Percentiles rank a stretch among this genome's conserved stretches.
phyloP scores from a whole-genome alignment of 2,888 invertebrate species.

The Diabrotica balteata region DNA sequence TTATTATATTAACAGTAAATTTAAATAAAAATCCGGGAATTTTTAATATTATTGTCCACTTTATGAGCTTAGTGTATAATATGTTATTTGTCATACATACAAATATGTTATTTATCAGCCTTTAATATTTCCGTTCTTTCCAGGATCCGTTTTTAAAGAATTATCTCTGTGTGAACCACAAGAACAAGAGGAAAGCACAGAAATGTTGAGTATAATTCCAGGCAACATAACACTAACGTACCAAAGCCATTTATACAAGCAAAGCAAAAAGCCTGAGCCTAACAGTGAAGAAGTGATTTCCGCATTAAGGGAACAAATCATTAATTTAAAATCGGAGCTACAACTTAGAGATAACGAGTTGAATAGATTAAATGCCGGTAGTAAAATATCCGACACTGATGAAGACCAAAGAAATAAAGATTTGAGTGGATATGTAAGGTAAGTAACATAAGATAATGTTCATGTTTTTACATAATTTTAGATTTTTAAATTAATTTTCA shows the following conservation, averaged over 20 bases:
- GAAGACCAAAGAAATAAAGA: conserved; percentile 16
- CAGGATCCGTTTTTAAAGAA: conserved; percentile 46
- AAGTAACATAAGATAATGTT: not conserved
- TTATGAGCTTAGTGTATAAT: too few species aligned
- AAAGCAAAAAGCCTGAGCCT: conserved; percentile 38
- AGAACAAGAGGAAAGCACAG: conserved; percentile 40
- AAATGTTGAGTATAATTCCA: conserved; percentile 50
- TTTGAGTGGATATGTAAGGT: conserved; percentile 9
- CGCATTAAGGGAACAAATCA: conserved; percentile 55
- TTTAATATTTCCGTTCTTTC: not conserved
- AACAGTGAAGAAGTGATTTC: conserved; percentile 48
- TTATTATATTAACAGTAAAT: too few species aligned
- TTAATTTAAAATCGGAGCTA: conserved; percentile 56
- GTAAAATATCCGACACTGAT: conserved; percentile 40
- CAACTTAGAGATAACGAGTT: conserved; percentile 56
- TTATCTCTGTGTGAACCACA: conserved; percentile 36
- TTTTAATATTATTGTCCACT: too few species aligned
- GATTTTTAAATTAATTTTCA: too few species aligned
- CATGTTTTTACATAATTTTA: too few species aligned
- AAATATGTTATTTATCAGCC: too few species aligned
- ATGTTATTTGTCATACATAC: too few species aligned
- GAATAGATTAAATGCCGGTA: conserved; percentile 43
- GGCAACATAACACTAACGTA: conserved; percentile 53
- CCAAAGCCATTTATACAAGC: conserved; percentile 51
- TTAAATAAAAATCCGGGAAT: too few species aligned